These are phyloP conservation scores for Epinephelus moara DNA, from an alignment of 2,113 vertebrate genomes.

Conservation along the genomic window DNA sequence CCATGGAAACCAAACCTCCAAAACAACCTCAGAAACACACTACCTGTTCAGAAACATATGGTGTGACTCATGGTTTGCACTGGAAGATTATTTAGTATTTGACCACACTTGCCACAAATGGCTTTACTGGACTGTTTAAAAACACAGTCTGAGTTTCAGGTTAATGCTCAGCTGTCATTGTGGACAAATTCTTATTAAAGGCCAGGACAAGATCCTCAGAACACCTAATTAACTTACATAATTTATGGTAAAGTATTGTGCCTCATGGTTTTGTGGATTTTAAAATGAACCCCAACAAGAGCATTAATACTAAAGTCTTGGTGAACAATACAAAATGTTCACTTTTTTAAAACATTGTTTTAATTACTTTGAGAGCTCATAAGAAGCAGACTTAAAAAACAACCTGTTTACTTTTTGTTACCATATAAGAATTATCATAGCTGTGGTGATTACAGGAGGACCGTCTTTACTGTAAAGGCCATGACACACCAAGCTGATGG, in stretches of 20 bases:
- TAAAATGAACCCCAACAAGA: too few relatives aligned
- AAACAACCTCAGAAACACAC: neutral
- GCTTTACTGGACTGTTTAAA: neutral
- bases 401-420: too few relatives aligned
- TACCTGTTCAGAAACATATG: constrained; percentile 29
- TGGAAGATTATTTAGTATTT: neutral
- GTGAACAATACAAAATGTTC: too few relatives aligned
- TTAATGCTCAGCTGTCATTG: neutral
- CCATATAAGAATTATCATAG: too few relatives aligned
- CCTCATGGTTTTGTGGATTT: too few relatives aligned
- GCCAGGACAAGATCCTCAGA: neutral
- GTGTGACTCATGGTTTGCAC: neutral
- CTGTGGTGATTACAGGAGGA: too few relatives aligned
- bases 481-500: too few relatives aligned
- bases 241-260: neutral
- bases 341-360: too few relatives aligned
- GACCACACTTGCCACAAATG: neutral
- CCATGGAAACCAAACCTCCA: constrained; percentile 18
- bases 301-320: too few relatives aligned
- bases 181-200: neutral
- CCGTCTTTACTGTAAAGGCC: too few relatives aligned
- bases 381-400: too few relatives aligned
- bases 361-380: too few relatives aligned
- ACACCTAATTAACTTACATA: neutral
- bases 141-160: neutral